Evolutionary conservation across 2,888 invertebrate genomes (phyloP).

Genomic region (Tupiocoris notatus): DNA sequence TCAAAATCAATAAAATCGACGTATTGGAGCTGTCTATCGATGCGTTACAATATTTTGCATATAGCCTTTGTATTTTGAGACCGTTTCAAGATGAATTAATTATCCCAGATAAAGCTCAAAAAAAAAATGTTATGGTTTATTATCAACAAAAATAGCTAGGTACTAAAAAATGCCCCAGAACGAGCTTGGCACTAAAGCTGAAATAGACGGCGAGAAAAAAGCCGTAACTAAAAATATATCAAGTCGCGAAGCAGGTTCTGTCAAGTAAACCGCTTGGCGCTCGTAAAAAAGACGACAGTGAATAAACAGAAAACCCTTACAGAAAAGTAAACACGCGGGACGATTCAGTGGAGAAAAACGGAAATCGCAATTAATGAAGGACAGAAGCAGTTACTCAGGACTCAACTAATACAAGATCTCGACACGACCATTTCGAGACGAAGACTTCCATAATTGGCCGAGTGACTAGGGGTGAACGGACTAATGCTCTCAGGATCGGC

Average conservation of each 20-base stretch:
- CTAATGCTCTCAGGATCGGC: constrained; percentile 31
- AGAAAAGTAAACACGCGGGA: background rate
- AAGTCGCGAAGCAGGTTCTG: background rate
- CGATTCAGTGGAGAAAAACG: background rate
- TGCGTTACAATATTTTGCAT: no score
- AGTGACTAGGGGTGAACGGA: constrained; percentile 27
- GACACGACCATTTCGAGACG: background rate
- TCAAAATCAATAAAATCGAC: no score
- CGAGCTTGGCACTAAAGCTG: background rate
- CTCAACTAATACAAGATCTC: constrained; percentile 15
- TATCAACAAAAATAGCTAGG: no score
- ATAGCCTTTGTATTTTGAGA: no score
- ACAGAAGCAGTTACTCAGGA: constrained; percentile 4
- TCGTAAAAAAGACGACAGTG: background rate
- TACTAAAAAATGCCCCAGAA: no score
- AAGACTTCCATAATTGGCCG: constrained; percentile 41
- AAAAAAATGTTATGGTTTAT: no score
- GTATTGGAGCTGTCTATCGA: no score
- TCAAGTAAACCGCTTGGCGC: background rate
- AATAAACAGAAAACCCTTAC: background rate
- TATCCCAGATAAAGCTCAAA: no score
- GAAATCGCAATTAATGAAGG: constrained; percentile 10
- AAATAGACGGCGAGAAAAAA: background rate
- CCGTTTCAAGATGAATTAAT: no score
- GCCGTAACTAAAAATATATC: background rate